These are phyloP conservation scores for Dromaius novaehollandiae DNA, from an alignment of 2,113 vertebrate genomes.

Conservation along the genomic window DNA sequence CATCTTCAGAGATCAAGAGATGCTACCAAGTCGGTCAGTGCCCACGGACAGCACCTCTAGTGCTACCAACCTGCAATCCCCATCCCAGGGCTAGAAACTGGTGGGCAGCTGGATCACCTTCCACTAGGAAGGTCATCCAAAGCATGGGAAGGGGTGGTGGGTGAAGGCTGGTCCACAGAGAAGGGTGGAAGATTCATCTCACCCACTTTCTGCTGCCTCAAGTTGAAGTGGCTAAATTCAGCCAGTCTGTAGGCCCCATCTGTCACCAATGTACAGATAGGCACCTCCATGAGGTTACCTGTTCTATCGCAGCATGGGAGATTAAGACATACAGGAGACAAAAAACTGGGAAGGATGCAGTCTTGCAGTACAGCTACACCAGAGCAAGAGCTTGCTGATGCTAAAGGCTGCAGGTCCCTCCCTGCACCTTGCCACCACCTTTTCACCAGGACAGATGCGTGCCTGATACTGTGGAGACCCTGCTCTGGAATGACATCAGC, in stretches of 20 bases:
- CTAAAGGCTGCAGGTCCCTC: not conserved
- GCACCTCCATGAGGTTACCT: not conserved
- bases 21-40: not conserved
- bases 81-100: not conserved
- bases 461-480: accelerated
- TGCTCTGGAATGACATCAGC: too few relatives aligned
- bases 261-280: not conserved
- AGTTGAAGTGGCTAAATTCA: not conserved
- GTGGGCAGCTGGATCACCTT: not conserved
- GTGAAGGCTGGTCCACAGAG: not conserved
- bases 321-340: not conserved
- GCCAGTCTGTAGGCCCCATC: not conserved
- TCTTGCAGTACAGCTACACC: not conserved
- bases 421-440: not conserved
- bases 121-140: not conserved
- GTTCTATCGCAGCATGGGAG: not conserved
- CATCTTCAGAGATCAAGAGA: not conserved
- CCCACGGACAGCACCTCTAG: not conserved
- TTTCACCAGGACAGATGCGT: not conserved
- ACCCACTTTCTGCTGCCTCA: not conserved
- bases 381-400: not conserved
- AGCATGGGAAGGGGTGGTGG: not conserved
- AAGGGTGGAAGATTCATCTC: not conserved
- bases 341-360: not conserved
- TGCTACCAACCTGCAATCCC: not conserved